Evolutionary conservation across 2,888 invertebrate genomes (phyloP).

Genomic region (Drosophila seclusa): DNA sequence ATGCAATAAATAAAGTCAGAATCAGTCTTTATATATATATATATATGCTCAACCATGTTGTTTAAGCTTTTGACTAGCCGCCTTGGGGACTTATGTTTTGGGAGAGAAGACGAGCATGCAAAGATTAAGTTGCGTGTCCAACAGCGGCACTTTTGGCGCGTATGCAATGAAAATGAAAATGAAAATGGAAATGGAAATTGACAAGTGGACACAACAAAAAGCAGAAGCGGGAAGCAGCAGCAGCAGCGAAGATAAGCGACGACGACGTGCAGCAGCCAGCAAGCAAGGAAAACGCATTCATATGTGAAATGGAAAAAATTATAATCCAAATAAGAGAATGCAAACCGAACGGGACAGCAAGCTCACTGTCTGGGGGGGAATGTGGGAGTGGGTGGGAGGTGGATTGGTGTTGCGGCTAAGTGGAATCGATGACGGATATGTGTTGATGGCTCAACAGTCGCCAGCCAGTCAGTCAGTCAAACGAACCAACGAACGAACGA

Average conservation of each 20-base stretch:
- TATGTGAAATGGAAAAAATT: conserved; percentile 83
- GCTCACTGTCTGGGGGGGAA: neutral
- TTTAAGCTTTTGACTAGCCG: neutral
- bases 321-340: conserved; percentile 81
- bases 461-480: conserved; percentile 21
- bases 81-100: neutral
- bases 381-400: neutral
- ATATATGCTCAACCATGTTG: neutral
- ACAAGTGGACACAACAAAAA: conserved; percentile 54
- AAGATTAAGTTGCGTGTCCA: conserved; percentile 6
- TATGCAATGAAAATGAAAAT: conserved; percentile 46
- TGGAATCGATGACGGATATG: conserved; percentile 75
- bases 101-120: conserved; percentile 5
- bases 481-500: neutral
- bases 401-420: conserved; percentile 21
- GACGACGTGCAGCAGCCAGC: conserved; percentile 7
- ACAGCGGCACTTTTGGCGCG: conserved; percentile 19
- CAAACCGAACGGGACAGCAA: conserved; percentile 47
- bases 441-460: conserved; percentile 63
- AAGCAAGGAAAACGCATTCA: conserved; percentile 77
- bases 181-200: conserved; percentile 70
- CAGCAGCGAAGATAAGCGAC: neutral
- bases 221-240: neutral
- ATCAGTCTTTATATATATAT: neutral
- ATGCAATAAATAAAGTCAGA: neutral